phyloP scores from a whole-genome alignment of 2,797 vertebrate species.

The Brachyrhaphis roseni region DNA sequence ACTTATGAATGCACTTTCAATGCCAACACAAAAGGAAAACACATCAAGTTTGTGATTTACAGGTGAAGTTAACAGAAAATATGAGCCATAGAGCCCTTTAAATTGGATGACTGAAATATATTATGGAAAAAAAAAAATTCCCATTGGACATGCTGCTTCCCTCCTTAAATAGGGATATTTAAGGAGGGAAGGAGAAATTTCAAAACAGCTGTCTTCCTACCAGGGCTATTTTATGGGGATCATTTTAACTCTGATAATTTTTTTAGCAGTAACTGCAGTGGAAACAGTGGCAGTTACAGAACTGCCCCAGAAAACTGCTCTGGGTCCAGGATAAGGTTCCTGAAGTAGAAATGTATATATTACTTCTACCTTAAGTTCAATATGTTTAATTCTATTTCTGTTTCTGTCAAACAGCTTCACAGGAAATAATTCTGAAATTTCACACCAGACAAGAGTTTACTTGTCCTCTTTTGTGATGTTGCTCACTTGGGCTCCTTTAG shows the following conservation, averaged over 20 bases:
- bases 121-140: not conserved
- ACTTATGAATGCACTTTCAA: not conserved
- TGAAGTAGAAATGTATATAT: not conserved
- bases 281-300: not conserved
- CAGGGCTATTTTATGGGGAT: not conserved
- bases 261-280: not conserved
- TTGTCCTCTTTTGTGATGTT: slow-evolving; percentile 21
- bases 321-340: not conserved
- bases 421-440: not conserved
- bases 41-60: not conserved
- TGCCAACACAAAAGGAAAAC: not conserved
- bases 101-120: not conserved
- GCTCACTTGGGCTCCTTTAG: slow-evolving; percentile 34
- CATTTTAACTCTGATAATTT: not conserved
- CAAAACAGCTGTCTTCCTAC: not conserved
- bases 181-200: not conserved
- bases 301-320: not conserved
- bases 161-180: not conserved
- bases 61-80: not conserved
- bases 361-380: not conserved
- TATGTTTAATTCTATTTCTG: not conserved
- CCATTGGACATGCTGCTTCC: not conserved
- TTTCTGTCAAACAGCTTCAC: not conserved
- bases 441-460: not conserved
- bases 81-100: not conserved